Base-by-base conservation (phyloP, 2,888 invertebrate genomes). In the Argyresthia albistria region DNA sequence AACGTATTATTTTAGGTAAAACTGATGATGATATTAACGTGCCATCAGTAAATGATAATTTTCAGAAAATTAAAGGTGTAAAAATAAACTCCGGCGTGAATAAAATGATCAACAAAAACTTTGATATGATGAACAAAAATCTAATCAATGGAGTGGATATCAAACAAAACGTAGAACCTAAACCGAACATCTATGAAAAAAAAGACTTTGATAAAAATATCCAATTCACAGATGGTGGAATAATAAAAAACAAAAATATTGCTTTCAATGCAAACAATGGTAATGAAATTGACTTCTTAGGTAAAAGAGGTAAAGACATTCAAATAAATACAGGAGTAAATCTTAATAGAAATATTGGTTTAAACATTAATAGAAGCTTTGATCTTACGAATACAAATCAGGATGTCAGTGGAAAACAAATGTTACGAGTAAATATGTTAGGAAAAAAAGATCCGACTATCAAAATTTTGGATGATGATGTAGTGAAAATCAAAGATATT, bases 211-310 rank as follows among this genome's bases (percentile, higher is more conserved):
- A 25, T 25, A 25, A 25, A 25, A 25, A 25, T 25, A 25, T 25
- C 25, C 25, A 25, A 6, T 6, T 25, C 25, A 25, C 25, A 25
- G 25, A 10, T 45, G 15, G 4, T 45, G 45, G 16, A 4, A 9
- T 45, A 9, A 15, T 45, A 45, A 16, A 45, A 45, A 45, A 45
- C 10, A 51, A 51, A 43, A 14, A 43, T 35, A 11, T 51, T 12
- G 15, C 45, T 11, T 11, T 14, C 10, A 14, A 4, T 35, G 11
- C 15, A 35, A 51, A 35, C 25, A 35, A 67, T 53, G 62, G 58
- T 49, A 66, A 69, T 50, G 63, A 64, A 54, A 25, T 4, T 25
- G 25, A 25, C 25, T 25, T 25, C 25, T 25, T 42, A 42, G 42
- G 11, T 6, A 11, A 42, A 42, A 42, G 10, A 25, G 25, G 25